Evolutionary conservation across 2,888 invertebrate species (phyloP).

Genomic region (Luperina testacea): DNA sequence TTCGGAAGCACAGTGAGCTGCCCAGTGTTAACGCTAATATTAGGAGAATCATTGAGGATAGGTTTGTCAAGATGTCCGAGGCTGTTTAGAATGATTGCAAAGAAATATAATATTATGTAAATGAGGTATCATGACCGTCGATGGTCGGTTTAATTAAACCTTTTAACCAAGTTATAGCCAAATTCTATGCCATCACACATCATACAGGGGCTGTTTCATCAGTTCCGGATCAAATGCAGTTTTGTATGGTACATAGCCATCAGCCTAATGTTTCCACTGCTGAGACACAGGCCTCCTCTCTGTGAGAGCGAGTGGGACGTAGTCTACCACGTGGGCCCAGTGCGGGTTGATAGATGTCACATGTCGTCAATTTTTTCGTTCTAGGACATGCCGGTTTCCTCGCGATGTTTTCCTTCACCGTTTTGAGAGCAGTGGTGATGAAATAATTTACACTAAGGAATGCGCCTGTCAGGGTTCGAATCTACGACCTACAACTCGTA

Average conservation of each 20-base stretch:
- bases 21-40: conserved; percentile 96
- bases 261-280: background rate
- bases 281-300: background rate
- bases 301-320: too few species aligned
- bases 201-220: background rate
- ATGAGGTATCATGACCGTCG: background rate
- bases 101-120: background rate
- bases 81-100: background rate
- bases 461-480: background rate
- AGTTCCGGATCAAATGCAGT: background rate
- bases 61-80: conserved; percentile 74
- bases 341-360: background rate
- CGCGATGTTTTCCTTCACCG: background rate
- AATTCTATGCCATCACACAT: too few species aligned
- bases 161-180: background rate
- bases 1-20: conserved; percentile 91
- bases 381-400: background rate
- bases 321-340: background rate
- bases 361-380: background rate
- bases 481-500: background rate
- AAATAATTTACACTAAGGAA: background rate
- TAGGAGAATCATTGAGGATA: conserved; percentile 85
- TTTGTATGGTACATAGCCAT: background rate
- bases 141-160: background rate
- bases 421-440: background rate